Percentiles rank a stretch among this genome's conserved stretches.
These are phyloP conservation scores for Argyrosomus regius DNA, from an alignment of 2,797 vertebrate species.

Conservation along the genomic window DNA sequence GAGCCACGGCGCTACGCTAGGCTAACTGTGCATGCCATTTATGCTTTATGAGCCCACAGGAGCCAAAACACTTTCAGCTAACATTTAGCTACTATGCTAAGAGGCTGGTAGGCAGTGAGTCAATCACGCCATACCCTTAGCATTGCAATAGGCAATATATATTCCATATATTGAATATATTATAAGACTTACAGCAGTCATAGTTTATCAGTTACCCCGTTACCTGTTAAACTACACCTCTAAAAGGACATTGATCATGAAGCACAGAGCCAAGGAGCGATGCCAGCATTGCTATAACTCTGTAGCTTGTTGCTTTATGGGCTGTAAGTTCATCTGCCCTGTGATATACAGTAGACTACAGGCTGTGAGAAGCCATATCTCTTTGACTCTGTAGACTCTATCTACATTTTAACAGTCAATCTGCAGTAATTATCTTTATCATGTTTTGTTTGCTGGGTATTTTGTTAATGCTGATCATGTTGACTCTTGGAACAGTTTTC, in stretches of 20 bases:
- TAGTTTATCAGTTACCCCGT: conserved; percentile 71
- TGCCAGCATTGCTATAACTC: conserved; percentile 54
- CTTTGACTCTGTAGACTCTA: background rate
- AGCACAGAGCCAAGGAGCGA: conserved; percentile 36
- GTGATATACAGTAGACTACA: conserved; percentile 47
- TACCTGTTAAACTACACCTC: conserved; percentile 71
- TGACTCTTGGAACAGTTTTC: background rate
- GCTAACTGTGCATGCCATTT: conserved; percentile 72
- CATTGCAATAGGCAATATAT: conserved; percentile 26
- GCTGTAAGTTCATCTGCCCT: conserved; percentile 57
- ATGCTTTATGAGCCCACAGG: conserved; percentile 73
- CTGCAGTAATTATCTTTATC: conserved; percentile 15
- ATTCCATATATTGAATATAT: conserved; percentile 55
- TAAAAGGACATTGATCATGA: conserved; percentile 67
- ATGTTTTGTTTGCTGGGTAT: conserved; percentile 8
- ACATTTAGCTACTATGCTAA: conserved; percentile 68
- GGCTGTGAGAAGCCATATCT: conserved; percentile 30
- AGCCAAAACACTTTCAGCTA: conserved; percentile 70
- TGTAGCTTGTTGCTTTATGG: conserved; percentile 62
- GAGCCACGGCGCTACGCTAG: conserved; percentile 56
- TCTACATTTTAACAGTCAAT: conserved; percentile 31
- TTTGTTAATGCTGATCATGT: conserved; percentile 4
- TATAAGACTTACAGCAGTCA: conserved; percentile 47
- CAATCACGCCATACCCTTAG: conserved; percentile 39
- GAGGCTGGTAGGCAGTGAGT: conserved; percentile 49